These are phyloP conservation scores for Aethina tumida DNA, from an alignment of 1,140 invertebrate genomes.

Conservation along the genomic window DNA sequence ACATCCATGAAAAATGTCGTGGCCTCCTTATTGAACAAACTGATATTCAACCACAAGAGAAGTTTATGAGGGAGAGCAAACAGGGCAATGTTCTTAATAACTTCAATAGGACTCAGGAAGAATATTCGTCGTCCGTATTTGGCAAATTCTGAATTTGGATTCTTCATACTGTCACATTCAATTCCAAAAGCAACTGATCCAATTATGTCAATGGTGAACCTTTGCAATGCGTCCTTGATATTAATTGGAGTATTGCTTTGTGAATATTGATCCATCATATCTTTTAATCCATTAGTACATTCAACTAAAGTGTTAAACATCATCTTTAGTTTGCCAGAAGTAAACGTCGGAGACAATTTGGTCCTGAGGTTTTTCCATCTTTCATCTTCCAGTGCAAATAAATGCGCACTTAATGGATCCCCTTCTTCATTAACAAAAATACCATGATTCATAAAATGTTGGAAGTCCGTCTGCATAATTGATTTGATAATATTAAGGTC, in stretches of 20 bases:
- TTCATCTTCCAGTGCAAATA: conserved; percentile 28
- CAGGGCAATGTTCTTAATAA: too few relatives aligned
- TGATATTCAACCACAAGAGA: too few relatives aligned
- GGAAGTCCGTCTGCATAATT: conserved; percentile 39
- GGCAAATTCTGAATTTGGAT: conserved; percentile 35
- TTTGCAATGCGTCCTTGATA: conserved; percentile 22
- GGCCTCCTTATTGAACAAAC: too few relatives aligned
- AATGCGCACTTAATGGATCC: conserved; percentile 24
- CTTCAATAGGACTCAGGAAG: too few relatives aligned
- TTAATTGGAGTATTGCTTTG: conserved; percentile 19
- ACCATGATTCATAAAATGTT: conserved; percentile 38
- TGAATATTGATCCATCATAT: conserved; percentile 21
- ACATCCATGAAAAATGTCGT: too few relatives aligned
- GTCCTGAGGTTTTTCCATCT: conserved; percentile 42
- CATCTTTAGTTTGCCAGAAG: conserved; percentile 44
- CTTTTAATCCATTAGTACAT: conserved; percentile 33
- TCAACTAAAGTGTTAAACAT: conserved; percentile 41
- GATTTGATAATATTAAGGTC: conserved; percentile 38
- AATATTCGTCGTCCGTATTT: conserved; percentile 8
- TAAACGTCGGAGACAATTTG: conserved; percentile 45
- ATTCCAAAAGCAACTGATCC: conserved; percentile 32
- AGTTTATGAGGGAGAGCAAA: too few relatives aligned
- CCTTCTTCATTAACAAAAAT: conserved; percentile 32
- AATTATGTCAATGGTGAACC: conserved; percentile 32
- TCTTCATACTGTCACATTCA: conserved; percentile 24